Evolutionary conservation across 2,888 invertebrate genomes (phyloP).

Genomic region (Galerucella nymphaeae): DNA sequence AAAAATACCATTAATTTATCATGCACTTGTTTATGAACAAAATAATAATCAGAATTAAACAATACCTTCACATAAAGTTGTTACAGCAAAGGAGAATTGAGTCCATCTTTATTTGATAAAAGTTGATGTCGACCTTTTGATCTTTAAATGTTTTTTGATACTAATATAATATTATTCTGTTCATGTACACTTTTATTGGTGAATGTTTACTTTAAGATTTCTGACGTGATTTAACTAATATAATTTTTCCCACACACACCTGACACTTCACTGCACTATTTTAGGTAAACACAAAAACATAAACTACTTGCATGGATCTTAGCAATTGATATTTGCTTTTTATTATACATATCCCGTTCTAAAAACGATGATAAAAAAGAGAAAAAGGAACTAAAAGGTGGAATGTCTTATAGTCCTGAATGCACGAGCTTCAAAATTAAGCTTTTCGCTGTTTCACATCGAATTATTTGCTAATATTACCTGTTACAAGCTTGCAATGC

Average conservation of each 20-base stretch:
- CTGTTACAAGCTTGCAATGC: neutral
- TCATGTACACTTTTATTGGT: neutral
- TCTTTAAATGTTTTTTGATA: too few relatives aligned
- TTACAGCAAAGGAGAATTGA: too few relatives aligned
- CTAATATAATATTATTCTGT: neutral
- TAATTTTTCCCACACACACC: conserved; percentile 37
- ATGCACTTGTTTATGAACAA: neutral
- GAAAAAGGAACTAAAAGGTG: too few relatives aligned
- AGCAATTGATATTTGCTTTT: neutral
- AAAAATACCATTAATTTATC: neutral
- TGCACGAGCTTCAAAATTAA: too few relatives aligned
- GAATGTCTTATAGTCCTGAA: too few relatives aligned
- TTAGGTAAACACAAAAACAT: conserved; percentile 55
- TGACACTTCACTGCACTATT: conserved; percentile 52
- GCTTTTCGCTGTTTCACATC: neutral
- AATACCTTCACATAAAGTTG: too few relatives aligned
- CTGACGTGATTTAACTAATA: conserved; percentile 37
- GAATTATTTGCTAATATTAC: neutral
- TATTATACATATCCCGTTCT: neutral
- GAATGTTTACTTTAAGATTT: neutral
- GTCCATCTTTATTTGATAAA: too few relatives aligned
- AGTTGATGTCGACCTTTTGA: too few relatives aligned
- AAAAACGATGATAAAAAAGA: too few relatives aligned
- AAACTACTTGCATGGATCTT: conserved; percentile 35
- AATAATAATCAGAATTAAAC: neutral